phyloP scores from a whole-genome alignment of 2,797 vertebrate species.

The Hoplostethus mediterraneus region DNA sequence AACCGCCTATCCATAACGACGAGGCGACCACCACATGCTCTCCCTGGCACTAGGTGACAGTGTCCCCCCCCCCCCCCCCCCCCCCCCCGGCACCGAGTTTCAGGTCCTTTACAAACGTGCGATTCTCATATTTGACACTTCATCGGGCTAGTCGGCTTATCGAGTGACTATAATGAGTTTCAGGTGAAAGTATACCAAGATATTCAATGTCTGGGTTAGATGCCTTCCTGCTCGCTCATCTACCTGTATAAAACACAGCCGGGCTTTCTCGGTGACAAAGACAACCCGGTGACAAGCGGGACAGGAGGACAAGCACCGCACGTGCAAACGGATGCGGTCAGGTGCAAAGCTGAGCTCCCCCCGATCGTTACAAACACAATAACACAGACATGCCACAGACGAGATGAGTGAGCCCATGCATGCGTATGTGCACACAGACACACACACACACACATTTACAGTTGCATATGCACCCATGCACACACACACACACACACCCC shows the following conservation, averaged over 20 bases:
- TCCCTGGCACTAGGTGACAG: background rate
- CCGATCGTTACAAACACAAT: background rate
- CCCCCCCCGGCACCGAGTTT: no score
- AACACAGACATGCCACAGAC: background rate
- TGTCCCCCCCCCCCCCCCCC: no score
- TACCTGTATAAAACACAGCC: no score
- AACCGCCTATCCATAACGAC: background rate
- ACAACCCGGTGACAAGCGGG: no score
- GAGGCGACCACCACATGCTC: background rate
- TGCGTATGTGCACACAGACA: background rate
- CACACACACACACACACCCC: background rate
- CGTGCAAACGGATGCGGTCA: background rate
- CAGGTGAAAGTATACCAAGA: no score
- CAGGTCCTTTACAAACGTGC: no score
- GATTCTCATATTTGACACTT: background rate
- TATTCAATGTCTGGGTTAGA: background rate
- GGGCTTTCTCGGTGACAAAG: background rate
- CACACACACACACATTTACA: background rate
- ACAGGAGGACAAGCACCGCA: background rate
- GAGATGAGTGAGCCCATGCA: slow-evolving; percentile 14
- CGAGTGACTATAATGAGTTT: no score
- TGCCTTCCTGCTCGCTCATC: background rate
- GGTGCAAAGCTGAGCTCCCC: background rate
- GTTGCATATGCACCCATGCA: background rate
- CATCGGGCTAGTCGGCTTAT: no score